Evolutionary conservation across 2,113 vertebrate species (phyloP), one percentile per base, ranked within the genome.

Genomic region (Phalacrocorax carbo): DNA sequence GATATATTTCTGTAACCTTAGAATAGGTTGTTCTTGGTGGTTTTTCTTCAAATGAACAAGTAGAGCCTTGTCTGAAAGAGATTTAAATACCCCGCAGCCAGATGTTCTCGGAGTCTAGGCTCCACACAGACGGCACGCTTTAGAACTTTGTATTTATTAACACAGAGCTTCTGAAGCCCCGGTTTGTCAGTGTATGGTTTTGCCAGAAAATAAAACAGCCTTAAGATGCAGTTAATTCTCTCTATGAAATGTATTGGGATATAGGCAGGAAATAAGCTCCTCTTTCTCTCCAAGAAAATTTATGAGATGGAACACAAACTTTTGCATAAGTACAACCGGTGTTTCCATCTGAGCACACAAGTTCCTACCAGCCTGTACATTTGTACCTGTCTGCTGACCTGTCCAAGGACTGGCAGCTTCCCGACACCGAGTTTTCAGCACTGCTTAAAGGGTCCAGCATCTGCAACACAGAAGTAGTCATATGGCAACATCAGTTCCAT

Each of bases 391-490:
- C 99, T 89, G 98, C 98, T 98, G 98, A 99, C 96, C 99, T 99
- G 98, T 99, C 99, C 98, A 99, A 98, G 80, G 99, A 99, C 92
- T 99, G 99, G 96, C 99, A 99, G 97, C 99, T 99, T 93, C 99
- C 99, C 40, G 99, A 99, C 76, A 99, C 97, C 0, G 99, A 99
- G 96, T 99, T 99, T 87, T 99, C 99, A 36, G 99, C 98, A 79
- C 99, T 99, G 98, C 99, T 99, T 97, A 99, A 98, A 29, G 99
- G 99, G 96, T 99, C 99, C 98, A 99, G 97, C 96, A 99, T 98
- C 99, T 99, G 95, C 70, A 97, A 96, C 80, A 83, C 20, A 97
- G 83, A 89, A 52, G 34, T 90, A 91, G 72, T 14, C 73, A 94
- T 52, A 91, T 1, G 9, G 73, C 26, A 94, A 49, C 40, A 72